Evolutionary conservation across 2,113 vertebrate species (phyloP), one percentile per base, ranked within the genome.

Genomic region (Lamprologus tigripictilis): DNA sequence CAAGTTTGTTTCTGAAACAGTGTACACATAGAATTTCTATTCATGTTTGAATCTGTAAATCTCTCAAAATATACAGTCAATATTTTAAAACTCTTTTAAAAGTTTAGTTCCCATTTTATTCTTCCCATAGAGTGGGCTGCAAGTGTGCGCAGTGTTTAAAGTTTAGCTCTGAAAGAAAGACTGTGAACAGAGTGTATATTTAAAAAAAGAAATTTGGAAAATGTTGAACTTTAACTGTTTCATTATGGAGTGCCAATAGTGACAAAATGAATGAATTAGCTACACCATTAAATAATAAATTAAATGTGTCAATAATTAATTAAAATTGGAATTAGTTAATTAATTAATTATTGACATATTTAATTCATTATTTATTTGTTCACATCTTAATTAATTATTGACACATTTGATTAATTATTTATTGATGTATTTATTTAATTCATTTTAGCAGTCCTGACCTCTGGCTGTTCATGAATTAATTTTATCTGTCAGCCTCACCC

Each of bases 21-120:
- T 61, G 54, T 58, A 83, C 11, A 73, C 49, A 51, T 13, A 80
- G 42, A 45, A 71, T 89, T 87, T 90, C 16, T 84, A 86, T 17
- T 66, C n/a, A 88, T 88, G 82, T 86, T 93, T 90, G 81, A 35
- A 89, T 89, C 82, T 93, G 57, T 85, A 61, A 80, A 86, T 80
- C 14, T 87, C n/a, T 82, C 4, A 16, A 45, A 90, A 63, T 80
- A 79, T 33, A 73, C 12, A 71, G 53, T 79, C 55, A 42, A 33
- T 54, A 13, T 73, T 54, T 19, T 37, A 57, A 83, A 76, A 26
- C 57, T 66, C 81, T 33, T 83, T 82, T 33, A 17, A 35, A 28
- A 33, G 5, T 66, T 12, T 82, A 49, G 35, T 57, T 79, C 4
- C 10, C 10, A 57, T 85, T 68, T 45, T 11, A 28, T 57, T 26